A percentile compares a stretch with the other conserved stretches of the same genome.
These are phyloP conservation scores for Drosophila lowei DNA, from an alignment of 1,140 invertebrate genomes.

Conservation along the genomic window DNA sequence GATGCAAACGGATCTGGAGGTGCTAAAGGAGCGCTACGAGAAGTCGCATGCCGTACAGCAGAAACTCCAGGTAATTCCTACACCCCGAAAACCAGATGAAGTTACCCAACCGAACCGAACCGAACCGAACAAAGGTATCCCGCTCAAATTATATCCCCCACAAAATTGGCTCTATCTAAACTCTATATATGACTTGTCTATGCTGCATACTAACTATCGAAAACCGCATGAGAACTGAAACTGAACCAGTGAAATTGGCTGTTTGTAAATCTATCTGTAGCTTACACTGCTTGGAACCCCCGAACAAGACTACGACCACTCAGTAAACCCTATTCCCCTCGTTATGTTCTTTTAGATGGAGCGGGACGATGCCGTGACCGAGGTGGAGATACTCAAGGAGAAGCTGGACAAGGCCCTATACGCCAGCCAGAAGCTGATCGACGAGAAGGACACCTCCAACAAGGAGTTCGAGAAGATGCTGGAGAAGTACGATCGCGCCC, in stretches of 20 bases:
- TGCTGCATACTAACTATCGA: slow-evolving; percentile 56
- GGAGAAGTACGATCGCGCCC: slow-evolving; percentile 96
- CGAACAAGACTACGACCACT: background rate
- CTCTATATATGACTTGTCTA: slow-evolving; percentile 40
- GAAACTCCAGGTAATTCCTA: slow-evolving; percentile 88
- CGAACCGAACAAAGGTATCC: slow-evolving; percentile 11
- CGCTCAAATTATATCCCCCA: slow-evolving; percentile 13
- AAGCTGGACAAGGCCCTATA: slow-evolving; percentile 94
- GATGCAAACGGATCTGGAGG: slow-evolving; percentile 91
- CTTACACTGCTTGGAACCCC: slow-evolving; percentile 42
- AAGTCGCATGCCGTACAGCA: slow-evolving; percentile 92
- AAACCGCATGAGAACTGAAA: slow-evolving; percentile 73
- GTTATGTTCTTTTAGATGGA: slow-evolving; percentile 87
- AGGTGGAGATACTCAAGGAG: slow-evolving; percentile 94
- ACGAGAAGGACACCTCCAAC: slow-evolving; percentile 93
- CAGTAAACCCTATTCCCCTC: background rate
- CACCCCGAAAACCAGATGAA: slow-evolving; percentile 12
- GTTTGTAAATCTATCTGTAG: slow-evolving; percentile 81
- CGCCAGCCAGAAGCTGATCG: slow-evolving; percentile 90
- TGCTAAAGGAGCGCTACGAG: slow-evolving; percentile 94
- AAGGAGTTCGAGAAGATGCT: slow-evolving; percentile 96
- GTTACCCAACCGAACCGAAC: slow-evolving; percentile 6
- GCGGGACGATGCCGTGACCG: slow-evolving; percentile 91
- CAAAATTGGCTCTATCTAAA: slow-evolving; percentile 41
- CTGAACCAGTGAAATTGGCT: slow-evolving; percentile 70